These are phyloP conservation scores for Morphnarchus princeps DNA, from an alignment of 2,113 vertebrate species.

Conservation along the genomic window DNA sequence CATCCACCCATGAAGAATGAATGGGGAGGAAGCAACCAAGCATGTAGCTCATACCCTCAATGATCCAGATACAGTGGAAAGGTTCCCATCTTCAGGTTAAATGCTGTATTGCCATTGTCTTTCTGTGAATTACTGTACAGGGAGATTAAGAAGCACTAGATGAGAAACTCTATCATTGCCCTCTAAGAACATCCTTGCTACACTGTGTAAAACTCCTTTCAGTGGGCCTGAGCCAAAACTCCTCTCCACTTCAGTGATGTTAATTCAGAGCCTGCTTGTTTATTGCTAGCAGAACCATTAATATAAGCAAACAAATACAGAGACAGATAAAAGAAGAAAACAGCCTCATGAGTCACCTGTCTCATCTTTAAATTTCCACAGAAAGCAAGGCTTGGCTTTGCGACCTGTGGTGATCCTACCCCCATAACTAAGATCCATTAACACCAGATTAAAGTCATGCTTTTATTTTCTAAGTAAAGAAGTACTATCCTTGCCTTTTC, in stretches of 20 bases:
- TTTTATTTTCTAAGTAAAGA: neutral
- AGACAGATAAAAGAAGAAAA: neutral
- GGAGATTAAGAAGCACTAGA: neutral
- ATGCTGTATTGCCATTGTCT: neutral
- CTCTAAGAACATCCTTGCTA: neutral
- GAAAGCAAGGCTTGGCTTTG: neutral
- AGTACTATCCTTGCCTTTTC: neutral
- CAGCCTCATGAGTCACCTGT: neutral
- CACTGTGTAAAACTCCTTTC: neutral
- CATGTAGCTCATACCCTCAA: neutral
- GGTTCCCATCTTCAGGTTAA: slow-evolving; percentile 15
- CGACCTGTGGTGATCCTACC: neutral
- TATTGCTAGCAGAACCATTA: neutral
- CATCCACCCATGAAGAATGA: neutral
- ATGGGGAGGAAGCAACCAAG: neutral
- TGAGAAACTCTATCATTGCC: neutral
- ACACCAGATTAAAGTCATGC: neutral
- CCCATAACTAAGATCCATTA: neutral
- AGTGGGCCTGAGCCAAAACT: neutral
- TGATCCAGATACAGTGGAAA: neutral
- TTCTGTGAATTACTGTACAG: neutral
- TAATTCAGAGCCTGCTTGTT: neutral
- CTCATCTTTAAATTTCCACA: neutral
- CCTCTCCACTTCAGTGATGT: neutral
- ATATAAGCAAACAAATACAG: neutral